These are phyloP conservation scores for Gortyna flavago DNA, from an alignment of 2,888 invertebrate species.

Conservation along the genomic window DNA sequence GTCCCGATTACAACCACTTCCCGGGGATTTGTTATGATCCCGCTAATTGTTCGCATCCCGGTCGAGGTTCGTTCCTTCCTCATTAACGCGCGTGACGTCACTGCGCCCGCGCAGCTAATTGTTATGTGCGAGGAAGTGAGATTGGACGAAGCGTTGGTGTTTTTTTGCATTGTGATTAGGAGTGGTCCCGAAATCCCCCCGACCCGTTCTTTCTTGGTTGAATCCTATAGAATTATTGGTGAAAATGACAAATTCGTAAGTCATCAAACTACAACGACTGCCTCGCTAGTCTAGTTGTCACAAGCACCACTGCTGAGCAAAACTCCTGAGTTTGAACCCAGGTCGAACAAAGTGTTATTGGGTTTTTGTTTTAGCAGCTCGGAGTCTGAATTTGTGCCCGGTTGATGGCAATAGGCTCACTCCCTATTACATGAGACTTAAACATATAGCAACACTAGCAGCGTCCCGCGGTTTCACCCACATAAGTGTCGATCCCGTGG, in stretches of 20 bases:
- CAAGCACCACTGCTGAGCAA: no score
- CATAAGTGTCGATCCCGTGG: no score
- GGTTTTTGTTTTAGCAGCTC: no score
- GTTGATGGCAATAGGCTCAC: not conserved
- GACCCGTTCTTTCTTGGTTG: no score
- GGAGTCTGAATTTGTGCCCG: not conserved
- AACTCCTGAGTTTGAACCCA: not conserved
- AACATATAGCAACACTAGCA: not conserved
- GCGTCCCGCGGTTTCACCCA: no score
- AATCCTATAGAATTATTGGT: not conserved
- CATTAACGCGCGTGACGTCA: slow-evolving; percentile 81
- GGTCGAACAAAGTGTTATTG: no score
- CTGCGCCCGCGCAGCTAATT: slow-evolving; percentile 66
- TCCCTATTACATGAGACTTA: not conserved
- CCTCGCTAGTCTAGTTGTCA: not conserved
- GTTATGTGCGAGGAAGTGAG: slow-evolving; percentile 65
- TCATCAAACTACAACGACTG: not conserved
- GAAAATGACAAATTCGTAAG: not conserved
- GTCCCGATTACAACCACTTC: slow-evolving; percentile 81
- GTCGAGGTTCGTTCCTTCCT: slow-evolving; percentile 89
- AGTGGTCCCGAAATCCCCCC: no score
- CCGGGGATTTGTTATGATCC: slow-evolving; percentile 89
- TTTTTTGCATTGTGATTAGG: slow-evolving; percentile 47
- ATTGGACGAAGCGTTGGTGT: slow-evolving; percentile 41
- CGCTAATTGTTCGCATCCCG: slow-evolving; percentile 88